Conservation (phyloP, 2,888 invertebrate species). For the Drosophila bunnanda region DNA sequence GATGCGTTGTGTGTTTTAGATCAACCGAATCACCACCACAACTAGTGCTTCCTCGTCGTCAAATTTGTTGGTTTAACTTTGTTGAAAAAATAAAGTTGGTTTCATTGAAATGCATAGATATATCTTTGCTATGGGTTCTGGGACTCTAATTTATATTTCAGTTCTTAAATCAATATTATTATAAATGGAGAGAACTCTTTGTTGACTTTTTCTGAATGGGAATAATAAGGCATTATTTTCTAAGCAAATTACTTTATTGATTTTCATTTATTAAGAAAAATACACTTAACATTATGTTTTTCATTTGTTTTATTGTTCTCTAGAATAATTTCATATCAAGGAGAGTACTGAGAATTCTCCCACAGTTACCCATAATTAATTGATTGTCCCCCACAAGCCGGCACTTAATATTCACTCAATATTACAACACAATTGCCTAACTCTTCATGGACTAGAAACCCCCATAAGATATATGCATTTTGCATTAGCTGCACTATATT, state of each 20-base stretch:
- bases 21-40: conserved; percentile 29
- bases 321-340: neutral
- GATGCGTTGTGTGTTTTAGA: conserved; percentile 35
- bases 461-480: conserved; percentile 3
- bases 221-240: neutral
- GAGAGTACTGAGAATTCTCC: neutral
- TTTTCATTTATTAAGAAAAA: neutral
- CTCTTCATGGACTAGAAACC: neutral
- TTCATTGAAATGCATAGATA: conserved; percentile 39
- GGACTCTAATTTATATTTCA: neutral
- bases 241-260: neutral
- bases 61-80: conserved; percentile 35
- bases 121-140: neutral
- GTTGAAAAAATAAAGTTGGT: conserved; percentile 63
- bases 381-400: neutral
- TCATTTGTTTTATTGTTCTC: too few relatives aligned
- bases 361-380: neutral
- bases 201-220: neutral
- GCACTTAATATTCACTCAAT: neutral
- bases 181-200: neutral
- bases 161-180: conserved; percentile 12
- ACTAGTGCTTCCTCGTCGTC: neutral
- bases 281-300: neutral
- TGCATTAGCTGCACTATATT: conserved; percentile 11
- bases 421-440: neutral